phyloP scores from a whole-genome alignment of 2,888 invertebrate genomes.

The Drosophila prostipennis region DNA sequence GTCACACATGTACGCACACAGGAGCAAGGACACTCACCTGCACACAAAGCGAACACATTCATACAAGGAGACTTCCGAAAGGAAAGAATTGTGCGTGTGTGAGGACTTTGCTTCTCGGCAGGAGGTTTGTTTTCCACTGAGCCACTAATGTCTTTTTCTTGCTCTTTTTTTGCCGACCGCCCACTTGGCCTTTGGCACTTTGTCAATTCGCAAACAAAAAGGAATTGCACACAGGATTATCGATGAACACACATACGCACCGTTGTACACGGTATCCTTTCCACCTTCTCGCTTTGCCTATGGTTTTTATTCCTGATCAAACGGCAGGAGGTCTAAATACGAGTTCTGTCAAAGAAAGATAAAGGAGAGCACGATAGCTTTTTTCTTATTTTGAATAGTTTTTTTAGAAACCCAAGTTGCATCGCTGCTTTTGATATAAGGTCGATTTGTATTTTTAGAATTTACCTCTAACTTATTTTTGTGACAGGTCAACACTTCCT shows the following conservation, averaged over 20 bases:
- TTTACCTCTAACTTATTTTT: neutral
- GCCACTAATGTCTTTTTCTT: slow-evolving; percentile 71
- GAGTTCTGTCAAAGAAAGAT: neutral
- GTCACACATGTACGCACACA: slow-evolving; percentile 11
- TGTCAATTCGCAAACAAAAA: slow-evolving; percentile 73
- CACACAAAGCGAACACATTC: neutral
- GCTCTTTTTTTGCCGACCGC: slow-evolving; percentile 56
- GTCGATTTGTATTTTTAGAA: neutral
- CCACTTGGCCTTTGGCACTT: slow-evolving; percentile 66
- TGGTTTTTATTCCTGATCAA: slow-evolving; percentile 7
- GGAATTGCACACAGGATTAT: slow-evolving; percentile 57
- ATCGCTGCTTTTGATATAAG: too few relatives aligned
- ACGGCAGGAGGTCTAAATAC: neutral
- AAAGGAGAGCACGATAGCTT: neutral
- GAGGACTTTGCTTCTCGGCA: slow-evolving; percentile 8
- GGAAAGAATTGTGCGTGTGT: slow-evolving; percentile 8
- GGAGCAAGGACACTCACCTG: neutral
- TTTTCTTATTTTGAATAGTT: neutral
- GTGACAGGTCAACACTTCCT: neutral
- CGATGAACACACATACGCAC: slow-evolving; percentile 22
- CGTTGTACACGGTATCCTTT: slow-evolving; percentile 7
- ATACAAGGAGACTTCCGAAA: neutral
- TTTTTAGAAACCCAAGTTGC: neutral
- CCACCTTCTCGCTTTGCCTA: neutral
- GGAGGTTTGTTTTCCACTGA: slow-evolving; percentile 50